phyloP scores from a whole-genome alignment of 2,797 vertebrate species.

The Propithecus perrieri region DNA sequence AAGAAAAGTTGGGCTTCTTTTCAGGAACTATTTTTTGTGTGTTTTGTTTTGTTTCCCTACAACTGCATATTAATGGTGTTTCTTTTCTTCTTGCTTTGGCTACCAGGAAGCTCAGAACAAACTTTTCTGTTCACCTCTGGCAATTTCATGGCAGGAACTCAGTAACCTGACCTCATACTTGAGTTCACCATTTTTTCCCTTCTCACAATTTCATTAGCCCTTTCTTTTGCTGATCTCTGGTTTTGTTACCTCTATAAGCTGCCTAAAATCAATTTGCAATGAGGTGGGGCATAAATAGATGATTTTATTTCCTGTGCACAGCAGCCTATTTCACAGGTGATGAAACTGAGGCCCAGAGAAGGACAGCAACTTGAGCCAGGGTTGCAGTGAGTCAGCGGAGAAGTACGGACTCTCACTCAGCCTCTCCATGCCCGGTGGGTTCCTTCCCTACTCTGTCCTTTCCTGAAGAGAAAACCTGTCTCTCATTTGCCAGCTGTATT shows the following conservation, averaged over 20 bases:
- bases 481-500: background rate
- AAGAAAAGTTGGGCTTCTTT: constrained; percentile 4
- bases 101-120: background rate
- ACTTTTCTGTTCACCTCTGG: background rate
- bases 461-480: background rate
- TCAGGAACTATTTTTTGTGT: background rate
- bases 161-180: background rate
- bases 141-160: background rate
- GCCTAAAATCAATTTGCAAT: background rate
- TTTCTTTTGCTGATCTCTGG: background rate
- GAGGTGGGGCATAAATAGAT: background rate
- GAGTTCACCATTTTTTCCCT: background rate
- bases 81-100: background rate
- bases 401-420: background rate
- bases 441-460: background rate
- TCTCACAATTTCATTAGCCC: background rate
- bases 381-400: background rate
- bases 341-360: background rate
- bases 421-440: no score
- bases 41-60: background rate
- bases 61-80: background rate
- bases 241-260: background rate
- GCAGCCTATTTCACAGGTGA: background rate
- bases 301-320: background rate
- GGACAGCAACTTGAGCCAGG: background rate